Conservation (phyloP, 2,888 invertebrate genomes). For the Xylota segnis region DNA sequence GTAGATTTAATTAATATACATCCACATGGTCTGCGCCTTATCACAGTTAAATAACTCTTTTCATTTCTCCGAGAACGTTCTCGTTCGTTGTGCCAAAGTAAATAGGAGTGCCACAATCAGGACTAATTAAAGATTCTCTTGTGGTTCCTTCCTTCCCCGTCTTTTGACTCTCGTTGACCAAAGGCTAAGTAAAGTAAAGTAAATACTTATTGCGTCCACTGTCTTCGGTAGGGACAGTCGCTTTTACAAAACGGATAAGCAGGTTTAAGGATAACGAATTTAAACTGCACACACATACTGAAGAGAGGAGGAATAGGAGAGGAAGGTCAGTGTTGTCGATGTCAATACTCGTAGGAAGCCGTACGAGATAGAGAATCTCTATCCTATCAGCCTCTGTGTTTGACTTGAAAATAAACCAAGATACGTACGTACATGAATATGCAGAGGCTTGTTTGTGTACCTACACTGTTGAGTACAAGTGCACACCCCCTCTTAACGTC, state of each 20-base stretch:
- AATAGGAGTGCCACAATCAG: constrained; percentile 45
- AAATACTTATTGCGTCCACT: constrained; percentile 15
- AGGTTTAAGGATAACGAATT: constrained; percentile 12
- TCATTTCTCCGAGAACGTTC: neutral
- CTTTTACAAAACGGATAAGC: constrained; percentile 6
- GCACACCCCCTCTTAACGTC: constrained; percentile 12
- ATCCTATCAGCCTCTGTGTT: constrained; percentile 19
- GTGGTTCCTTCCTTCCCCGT: constrained; percentile 3
- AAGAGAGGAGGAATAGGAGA: too few species aligned
- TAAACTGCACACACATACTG: constrained; percentile 37
- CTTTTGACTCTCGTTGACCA: constrained; percentile 26
- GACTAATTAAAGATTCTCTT: constrained; percentile 63
- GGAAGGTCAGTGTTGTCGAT: constrained; percentile 52
- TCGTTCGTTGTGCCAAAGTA: neutral
- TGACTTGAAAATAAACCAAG: constrained; percentile 48
- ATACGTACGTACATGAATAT: neutral
- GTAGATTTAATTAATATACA: constrained; percentile 68
- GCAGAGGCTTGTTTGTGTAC: constrained; percentile 22
- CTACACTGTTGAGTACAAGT: constrained; percentile 16
- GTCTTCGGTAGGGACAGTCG: neutral
- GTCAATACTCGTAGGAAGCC: constrained; percentile 61
- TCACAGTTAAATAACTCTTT: constrained; percentile 57
- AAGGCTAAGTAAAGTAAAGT: constrained; percentile 36
- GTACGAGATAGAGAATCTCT: constrained; percentile 37
- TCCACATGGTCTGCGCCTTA: constrained; percentile 33